These are phyloP conservation scores for Gobionotothen gibberifrons DNA, from an alignment of 2,797 vertebrate species.

Conservation along the genomic window DNA sequence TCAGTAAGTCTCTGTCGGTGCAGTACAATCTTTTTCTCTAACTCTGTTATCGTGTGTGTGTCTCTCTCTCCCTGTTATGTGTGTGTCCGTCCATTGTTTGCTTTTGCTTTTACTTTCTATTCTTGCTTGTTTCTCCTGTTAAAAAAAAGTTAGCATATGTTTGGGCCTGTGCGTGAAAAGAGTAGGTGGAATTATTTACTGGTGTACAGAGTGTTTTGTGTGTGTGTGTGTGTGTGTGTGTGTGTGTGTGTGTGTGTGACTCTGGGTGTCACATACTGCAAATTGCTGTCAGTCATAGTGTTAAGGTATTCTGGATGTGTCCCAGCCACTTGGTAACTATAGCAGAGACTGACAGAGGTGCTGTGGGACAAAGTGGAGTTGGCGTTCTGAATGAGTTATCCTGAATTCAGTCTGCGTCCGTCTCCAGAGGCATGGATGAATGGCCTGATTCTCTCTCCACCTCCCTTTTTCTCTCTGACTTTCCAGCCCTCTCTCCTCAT, in stretches of 20 bases:
- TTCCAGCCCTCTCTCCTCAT: slow-evolving; percentile 61
- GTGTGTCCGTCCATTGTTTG: slow-evolving; percentile 10
- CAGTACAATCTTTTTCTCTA: background rate
- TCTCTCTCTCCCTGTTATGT: background rate
- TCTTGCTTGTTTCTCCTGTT: background rate
- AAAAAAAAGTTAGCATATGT: slow-evolving; percentile 26
- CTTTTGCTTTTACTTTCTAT: background rate
- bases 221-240: background rate
- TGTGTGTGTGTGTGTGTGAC: background rate
- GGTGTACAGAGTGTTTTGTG: slow-evolving; percentile 14
- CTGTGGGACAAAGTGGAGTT: slow-evolving; percentile 77
- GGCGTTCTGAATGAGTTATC: slow-evolving; percentile 81
- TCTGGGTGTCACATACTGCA: slow-evolving; percentile 46
- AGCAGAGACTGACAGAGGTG: slow-evolving; percentile 77
- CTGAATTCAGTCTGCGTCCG: slow-evolving; percentile 79
- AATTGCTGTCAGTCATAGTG: slow-evolving; percentile 69
- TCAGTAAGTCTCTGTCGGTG: slow-evolving; percentile 25
- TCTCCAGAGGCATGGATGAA: slow-evolving; percentile 81
- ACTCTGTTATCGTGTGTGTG: slow-evolving; percentile 4
- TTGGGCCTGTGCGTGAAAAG: slow-evolving; percentile 25
- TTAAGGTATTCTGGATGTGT: slow-evolving; percentile 72
- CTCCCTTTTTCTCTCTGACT: slow-evolving; percentile 70
- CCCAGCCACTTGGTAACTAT: slow-evolving; percentile 72
- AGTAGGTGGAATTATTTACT: slow-evolving; percentile 60
- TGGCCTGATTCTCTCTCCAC: slow-evolving; percentile 79